These are phyloP conservation scores for Orycteropus afer DNA, from an alignment of 2,113 vertebrate genomes.

Conservation along the genomic window DNA sequence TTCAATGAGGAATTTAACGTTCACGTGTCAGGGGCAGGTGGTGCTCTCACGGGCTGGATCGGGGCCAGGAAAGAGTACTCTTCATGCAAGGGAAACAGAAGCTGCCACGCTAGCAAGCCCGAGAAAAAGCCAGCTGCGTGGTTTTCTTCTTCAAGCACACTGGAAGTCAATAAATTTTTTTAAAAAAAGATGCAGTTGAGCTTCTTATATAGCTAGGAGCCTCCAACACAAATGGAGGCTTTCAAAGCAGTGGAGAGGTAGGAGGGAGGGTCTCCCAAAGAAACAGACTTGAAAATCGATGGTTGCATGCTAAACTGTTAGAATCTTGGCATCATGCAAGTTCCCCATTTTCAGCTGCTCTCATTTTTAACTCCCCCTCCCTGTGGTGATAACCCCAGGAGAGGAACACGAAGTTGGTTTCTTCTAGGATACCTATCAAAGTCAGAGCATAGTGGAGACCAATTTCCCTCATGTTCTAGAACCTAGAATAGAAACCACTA, in stretches of 20 bases:
- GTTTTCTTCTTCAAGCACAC: constrained; percentile 46
- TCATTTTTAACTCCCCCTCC: not conserved
- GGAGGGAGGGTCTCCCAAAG: not conserved
- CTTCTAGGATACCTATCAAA: not conserved
- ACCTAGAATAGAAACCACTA: not conserved
- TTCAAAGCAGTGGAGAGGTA: not conserved
- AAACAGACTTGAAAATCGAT: not conserved
- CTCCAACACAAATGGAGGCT: not conserved
- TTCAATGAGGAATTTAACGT: constrained; percentile 28
- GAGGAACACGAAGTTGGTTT: not conserved
- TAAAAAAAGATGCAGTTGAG: not conserved
- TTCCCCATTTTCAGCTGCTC: not conserved
- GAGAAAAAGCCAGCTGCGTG: not conserved
- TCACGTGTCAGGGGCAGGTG: constrained; percentile 43
- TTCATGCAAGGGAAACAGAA: not conserved
- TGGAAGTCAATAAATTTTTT: constrained; percentile 32
- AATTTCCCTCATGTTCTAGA: not conserved
- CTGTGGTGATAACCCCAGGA: not conserved
- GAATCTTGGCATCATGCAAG: not conserved
- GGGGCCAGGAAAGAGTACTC: constrained; percentile 40
- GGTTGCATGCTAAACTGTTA: not conserved
- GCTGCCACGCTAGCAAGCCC: constrained; percentile 8
- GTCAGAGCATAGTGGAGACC: not conserved
- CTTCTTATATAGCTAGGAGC: not conserved
- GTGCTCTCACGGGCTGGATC: constrained; percentile 17